These are phyloP conservation scores for Spea multiplicata DNA, from an alignment of 2,113 vertebrate genomes.

Conservation along the genomic window DNA sequence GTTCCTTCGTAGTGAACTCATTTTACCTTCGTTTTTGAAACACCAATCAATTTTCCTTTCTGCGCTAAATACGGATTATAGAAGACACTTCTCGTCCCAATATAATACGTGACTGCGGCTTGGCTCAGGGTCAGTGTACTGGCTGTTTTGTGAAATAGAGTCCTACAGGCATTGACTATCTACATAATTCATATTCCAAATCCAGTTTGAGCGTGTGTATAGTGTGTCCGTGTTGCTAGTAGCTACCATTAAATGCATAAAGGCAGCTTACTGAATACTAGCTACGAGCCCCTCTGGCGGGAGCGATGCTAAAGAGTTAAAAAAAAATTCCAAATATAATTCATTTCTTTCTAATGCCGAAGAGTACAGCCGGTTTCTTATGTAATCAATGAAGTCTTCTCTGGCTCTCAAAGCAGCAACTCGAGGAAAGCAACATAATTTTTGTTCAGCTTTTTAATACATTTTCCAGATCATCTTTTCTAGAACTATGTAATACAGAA, in stretches of 20 bases:
- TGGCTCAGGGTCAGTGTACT: conserved; percentile 17
- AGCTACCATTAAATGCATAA: conserved; percentile 20
- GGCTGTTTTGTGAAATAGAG: conserved; percentile 25
- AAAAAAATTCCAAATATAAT: conserved; percentile 40
- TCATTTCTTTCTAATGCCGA: conserved; percentile 19
- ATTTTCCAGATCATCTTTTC: conserved; percentile 11
- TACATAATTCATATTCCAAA: conserved; percentile 33
- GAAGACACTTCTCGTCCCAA: conserved; percentile 7
- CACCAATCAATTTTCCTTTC: too few species aligned
- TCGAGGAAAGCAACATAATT: conserved; percentile 20
- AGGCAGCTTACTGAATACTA: conserved; percentile 15
- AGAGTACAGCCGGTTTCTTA: conserved; percentile 28
- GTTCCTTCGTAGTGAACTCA: too few species aligned
- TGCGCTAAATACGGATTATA: neutral
- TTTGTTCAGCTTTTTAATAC: neutral
- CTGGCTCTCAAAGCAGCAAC: conserved; percentile 29
- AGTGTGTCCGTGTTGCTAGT: conserved; percentile 22
- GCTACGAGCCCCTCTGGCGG: conserved; percentile 22
- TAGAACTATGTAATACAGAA: neutral
- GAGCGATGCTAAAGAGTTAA: conserved; percentile 31
- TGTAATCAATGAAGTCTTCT: conserved; percentile 34
- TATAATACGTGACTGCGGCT: conserved; percentile 7
- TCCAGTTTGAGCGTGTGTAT: conserved; percentile 5
- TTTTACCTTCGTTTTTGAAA: too few species aligned
- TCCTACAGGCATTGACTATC: conserved; percentile 7